Evolutionary conservation across 2,797 vertebrate species (phyloP).

Genomic region (Acrossocheilus wenchowensis): DNA sequence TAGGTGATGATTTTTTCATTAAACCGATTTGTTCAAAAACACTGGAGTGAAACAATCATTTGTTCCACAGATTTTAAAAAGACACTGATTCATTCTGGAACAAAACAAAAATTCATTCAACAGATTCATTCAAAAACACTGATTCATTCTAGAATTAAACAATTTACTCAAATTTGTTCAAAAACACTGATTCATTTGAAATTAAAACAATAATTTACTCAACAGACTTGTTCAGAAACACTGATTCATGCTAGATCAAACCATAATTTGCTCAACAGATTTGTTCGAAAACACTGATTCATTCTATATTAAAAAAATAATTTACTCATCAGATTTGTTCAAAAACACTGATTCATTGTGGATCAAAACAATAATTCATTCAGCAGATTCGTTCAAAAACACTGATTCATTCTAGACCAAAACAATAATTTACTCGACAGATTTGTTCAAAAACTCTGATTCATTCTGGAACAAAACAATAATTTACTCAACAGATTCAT

Average conservation of each 20-base stretch:
- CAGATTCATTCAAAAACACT: not conserved
- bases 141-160: not conserved
- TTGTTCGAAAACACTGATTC: not conserved
- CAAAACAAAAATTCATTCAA: not conserved
- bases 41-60: not conserved
- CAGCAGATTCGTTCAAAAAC: not conserved
- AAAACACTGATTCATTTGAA: not conserved
- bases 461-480: too few species aligned
- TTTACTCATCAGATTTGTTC: not conserved
- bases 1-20: not conserved
- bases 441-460: too few species aligned
- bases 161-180: not conserved
- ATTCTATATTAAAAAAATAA: not conserved
- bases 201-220: not conserved
- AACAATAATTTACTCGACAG: too few species aligned
- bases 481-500: too few species aligned
- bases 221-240: not conserved
- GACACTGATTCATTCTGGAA: not conserved
- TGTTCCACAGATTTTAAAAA: not conserved
- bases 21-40: not conserved
- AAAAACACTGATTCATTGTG: not conserved
- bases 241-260: not conserved
- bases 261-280: not conserved
- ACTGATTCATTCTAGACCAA: rapidly evolving
- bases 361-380: not conserved